Percentiles rank a stretch among this genome's conserved stretches.
These are phyloP conservation scores for Mallateleia sp. DNA, from an alignment of 2,888 invertebrate species.

Conservation along the genomic window DNA sequence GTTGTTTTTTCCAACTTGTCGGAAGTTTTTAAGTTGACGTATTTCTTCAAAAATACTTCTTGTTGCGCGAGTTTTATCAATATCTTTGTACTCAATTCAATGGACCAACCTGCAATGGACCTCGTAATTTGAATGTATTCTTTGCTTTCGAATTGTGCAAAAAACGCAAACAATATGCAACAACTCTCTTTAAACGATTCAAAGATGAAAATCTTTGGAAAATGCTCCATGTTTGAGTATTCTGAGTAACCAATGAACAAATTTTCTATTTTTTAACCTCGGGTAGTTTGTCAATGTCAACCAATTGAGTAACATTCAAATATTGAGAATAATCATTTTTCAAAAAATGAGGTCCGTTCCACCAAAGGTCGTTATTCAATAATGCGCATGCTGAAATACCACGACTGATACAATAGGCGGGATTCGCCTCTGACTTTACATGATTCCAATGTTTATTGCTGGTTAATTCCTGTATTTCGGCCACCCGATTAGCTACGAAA, in stretches of 20 bases:
- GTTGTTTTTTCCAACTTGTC: constrained; percentile 75
- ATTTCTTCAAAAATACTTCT: constrained; percentile 61
- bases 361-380: constrained; percentile 26
- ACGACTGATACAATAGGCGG: constrained; percentile 29
- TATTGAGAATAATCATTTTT: constrained; percentile 2
- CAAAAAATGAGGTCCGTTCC: constrained; percentile 44
- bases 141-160: constrained; percentile 59
- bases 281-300: background rate
- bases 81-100: background rate
- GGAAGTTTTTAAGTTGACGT: constrained; percentile 38
- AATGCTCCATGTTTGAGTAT: background rate
- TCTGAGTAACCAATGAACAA: background rate
- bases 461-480: constrained; percentile 33
- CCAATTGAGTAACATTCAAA: background rate
- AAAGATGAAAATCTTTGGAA: constrained; percentile 20
- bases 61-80: background rate
- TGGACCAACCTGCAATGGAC: background rate
- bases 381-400: constrained; percentile 8
- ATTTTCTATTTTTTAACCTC: background rate
- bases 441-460: constrained; percentile 21
- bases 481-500: constrained; percentile 36
- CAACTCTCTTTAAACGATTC: background rate
- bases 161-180: constrained; percentile 21
- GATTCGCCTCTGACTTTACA: constrained; percentile 53
- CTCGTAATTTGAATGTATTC: background rate